Evolutionary conservation across 1,140 invertebrate species (phyloP).

Genomic region (Drosophila kurseongensis): DNA sequence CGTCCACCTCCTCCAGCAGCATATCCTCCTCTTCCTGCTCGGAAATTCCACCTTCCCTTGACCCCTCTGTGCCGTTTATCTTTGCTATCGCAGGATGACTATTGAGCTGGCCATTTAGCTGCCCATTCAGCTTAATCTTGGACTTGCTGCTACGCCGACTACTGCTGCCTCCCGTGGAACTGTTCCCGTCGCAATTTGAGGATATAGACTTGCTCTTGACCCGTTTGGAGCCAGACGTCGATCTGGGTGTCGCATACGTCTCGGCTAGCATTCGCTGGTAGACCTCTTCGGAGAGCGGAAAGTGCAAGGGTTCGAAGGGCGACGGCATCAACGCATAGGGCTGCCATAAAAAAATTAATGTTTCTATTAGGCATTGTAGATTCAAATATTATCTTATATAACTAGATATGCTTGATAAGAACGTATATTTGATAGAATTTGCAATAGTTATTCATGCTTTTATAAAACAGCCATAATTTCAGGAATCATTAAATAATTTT

Average conservation of each 20-base stretch:
- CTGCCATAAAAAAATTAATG: conserved; percentile 1
- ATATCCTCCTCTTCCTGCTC: conserved; percentile 53
- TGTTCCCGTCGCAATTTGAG: conserved; percentile 55
- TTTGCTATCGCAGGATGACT: conserved; percentile 5
- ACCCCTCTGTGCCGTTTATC: conserved; percentile 14
- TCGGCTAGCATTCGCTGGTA: conserved; percentile 55
- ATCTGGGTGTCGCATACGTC: conserved; percentile 40
- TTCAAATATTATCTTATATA: too few relatives aligned
- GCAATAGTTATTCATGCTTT: too few relatives aligned
- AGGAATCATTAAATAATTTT: too few relatives aligned
- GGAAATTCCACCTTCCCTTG: conserved; percentile 23
- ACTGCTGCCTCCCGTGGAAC: conserved; percentile 15
- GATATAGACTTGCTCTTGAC: conserved; percentile 67
- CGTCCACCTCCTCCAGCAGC: conserved; percentile 63
- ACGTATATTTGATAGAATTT: too few relatives aligned
- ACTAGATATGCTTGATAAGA: too few relatives aligned
- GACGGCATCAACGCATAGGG: conserved; percentile 32
- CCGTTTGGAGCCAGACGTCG: conserved; percentile 34
- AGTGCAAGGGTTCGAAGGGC: conserved; percentile 52
- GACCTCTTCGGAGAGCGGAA: conserved; percentile 63
- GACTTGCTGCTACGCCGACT: conserved; percentile 67
- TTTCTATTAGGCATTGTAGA: neutral
- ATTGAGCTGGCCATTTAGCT: conserved; percentile 34
- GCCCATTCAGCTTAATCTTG: conserved; percentile 41
- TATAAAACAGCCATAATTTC: too few relatives aligned